These are phyloP conservation scores for Simalia tracyae DNA, from an alignment of 2,797 vertebrate genomes.

Conservation along the genomic window DNA sequence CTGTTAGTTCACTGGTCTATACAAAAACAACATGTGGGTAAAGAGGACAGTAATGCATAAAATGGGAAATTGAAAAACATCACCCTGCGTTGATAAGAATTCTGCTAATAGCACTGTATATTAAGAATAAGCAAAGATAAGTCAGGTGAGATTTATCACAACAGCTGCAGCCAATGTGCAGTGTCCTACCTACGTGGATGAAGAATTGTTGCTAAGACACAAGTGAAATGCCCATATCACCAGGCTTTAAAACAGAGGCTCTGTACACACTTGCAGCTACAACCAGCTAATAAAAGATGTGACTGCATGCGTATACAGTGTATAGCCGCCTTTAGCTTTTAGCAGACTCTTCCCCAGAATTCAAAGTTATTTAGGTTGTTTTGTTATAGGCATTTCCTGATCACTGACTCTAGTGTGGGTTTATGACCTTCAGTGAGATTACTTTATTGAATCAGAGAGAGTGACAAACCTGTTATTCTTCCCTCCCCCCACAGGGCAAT, in stretches of 20 bases:
- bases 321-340: not conserved
- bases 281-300: not conserved
- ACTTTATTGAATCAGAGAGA: not conserved
- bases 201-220: not conserved
- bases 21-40: conserved; percentile 25
- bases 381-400: not conserved
- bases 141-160: not conserved
- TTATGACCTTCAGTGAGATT: not conserved
- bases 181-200: not conserved
- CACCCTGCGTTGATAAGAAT: not conserved
- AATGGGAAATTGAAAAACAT: conserved; percentile 5
- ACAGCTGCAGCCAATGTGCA: not conserved
- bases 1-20: conserved; percentile 20
- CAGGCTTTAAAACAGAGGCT: not conserved
- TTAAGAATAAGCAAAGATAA: not conserved
- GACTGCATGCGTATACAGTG: not conserved
- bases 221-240: not conserved
- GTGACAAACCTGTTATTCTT: not conserved
- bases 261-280: not conserved
- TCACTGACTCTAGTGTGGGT: not conserved
- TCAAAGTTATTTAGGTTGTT: not conserved
- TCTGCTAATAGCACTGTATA: conserved; percentile 7
- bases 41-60: not conserved
- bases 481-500: not conserved
- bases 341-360: not conserved